Percentiles rank a stretch among this genome's conserved stretches.
phyloP scores from a whole-genome alignment of 92 coral and sea anemone species.

The Phenganax marumi region DNA sequence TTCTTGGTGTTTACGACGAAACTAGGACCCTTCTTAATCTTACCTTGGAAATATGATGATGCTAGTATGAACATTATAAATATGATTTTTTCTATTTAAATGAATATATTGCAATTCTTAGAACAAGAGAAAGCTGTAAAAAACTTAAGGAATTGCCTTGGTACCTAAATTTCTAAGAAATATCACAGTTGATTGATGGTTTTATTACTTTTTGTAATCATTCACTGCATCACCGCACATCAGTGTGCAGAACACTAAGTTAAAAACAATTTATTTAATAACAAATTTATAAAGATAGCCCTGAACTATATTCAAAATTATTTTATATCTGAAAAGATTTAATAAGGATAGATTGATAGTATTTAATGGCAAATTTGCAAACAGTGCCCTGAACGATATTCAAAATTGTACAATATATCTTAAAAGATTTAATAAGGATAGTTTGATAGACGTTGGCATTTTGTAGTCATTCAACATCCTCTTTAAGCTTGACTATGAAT shows the following conservation, averaged over 20 bases:
- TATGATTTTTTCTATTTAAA: too few species aligned
- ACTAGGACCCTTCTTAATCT: constrained; percentile 65
- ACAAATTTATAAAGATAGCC: neutral
- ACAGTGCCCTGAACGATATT: neutral
- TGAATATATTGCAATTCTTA: too few species aligned
- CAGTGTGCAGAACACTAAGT: too few species aligned
- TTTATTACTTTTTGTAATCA: too few species aligned
- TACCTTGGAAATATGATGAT: constrained; percentile 21
- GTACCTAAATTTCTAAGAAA: too few species aligned
- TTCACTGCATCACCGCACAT: too few species aligned
- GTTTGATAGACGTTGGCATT: constrained; percentile 15
- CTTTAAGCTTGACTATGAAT: neutral
- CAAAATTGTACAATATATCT: neutral
- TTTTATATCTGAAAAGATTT: constrained; percentile 4
- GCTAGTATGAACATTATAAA: neutral
- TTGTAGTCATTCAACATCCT: constrained; percentile 16
- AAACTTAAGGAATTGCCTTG: too few species aligned
- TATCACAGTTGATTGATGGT: too few species aligned
- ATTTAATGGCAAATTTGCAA: neutral
- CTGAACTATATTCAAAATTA: neutral
- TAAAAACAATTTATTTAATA: neutral
- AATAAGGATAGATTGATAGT: constrained; percentile 17
- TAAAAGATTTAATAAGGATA: constrained; percentile 16
- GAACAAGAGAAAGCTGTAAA: too few species aligned
- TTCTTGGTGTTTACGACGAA: constrained; percentile 92